phyloP scores from a whole-genome alignment of 2,797 vertebrate genomes.

The Crocidura indochinensis region DNA sequence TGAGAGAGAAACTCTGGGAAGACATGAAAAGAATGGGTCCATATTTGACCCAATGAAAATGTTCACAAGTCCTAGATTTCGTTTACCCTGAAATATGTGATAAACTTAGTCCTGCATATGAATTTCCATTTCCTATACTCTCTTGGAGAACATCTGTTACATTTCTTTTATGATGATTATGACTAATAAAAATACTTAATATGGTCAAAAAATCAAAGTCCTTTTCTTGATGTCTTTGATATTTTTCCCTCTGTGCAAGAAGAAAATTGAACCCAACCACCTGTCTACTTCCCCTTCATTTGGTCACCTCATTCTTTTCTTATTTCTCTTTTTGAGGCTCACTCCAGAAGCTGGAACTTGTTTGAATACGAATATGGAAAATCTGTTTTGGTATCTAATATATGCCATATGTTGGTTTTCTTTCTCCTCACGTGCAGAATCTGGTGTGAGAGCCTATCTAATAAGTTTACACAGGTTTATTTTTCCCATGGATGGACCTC shows the following conservation, averaged over 20 bases:
- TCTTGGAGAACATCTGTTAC: conserved; percentile 35
- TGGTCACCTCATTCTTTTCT: not conserved
- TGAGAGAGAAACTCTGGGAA: not conserved
- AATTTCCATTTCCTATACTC: conserved; percentile 45
- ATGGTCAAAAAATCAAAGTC: too few relatives aligned
- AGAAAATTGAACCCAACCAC: not conserved
- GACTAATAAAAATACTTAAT: conserved; percentile 25
- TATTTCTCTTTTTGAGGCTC: not conserved
- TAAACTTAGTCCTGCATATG: not conserved
- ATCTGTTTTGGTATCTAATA: not conserved
- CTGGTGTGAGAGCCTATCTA: not conserved
- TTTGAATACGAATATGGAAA: too few relatives aligned
- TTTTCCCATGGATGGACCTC: not conserved
- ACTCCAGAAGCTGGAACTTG: not conserved
- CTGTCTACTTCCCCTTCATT: not conserved
- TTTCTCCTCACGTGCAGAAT: not conserved
- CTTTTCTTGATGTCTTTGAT: not conserved
- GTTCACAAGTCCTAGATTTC: conserved; percentile 40
- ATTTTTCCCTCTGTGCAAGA: conserved; percentile 8
- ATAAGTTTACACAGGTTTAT: not conserved
- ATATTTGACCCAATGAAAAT: conserved; percentile 37
- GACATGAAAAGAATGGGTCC: not conserved
- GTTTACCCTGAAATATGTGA: not conserved
- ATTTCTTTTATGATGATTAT: conserved; percentile 25
- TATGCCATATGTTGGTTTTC: not conserved